These are phyloP conservation scores for Drosophila oshimai DNA, from an alignment of 1,140 invertebrate genomes.

Conservation along the genomic window DNA sequence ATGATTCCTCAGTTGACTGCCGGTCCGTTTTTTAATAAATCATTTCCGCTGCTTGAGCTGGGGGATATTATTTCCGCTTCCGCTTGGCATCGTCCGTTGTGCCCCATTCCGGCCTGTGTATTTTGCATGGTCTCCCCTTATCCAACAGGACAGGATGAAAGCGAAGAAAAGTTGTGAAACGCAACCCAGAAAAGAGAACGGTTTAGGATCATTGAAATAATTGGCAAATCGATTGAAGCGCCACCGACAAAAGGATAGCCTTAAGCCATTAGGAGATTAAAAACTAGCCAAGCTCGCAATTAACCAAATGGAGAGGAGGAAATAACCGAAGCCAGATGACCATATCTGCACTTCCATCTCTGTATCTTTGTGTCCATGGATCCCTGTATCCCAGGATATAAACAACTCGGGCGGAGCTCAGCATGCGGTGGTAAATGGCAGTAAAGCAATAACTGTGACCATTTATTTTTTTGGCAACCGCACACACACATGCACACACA, in stretches of 20 bases:
- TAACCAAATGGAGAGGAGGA: conserved; percentile 24
- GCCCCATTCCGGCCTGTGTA: conserved; percentile 1
- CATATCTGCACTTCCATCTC: neutral
- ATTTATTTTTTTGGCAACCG: conserved; percentile 53
- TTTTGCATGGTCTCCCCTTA: conserved; percentile 43
- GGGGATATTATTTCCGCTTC: conserved; percentile 63
- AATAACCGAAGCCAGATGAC: conserved; percentile 8
- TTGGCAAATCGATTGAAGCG: conserved; percentile 47
- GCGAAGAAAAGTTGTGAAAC: neutral
- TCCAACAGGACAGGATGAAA: conserved; percentile 7
- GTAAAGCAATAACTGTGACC: conserved; percentile 62
- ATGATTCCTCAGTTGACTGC: conserved; percentile 35
- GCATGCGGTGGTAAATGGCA: conserved; percentile 51
- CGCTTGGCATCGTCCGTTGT: conserved; percentile 8
- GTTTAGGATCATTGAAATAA: conserved; percentile 27
- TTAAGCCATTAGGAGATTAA: conserved; percentile 68
- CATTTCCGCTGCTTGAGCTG: conserved; percentile 73
- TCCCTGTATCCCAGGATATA: conserved; percentile 8
- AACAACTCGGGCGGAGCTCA: conserved; percentile 42
- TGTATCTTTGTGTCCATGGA: neutral
- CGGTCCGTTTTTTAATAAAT: conserved; percentile 71
- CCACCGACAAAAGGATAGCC: conserved; percentile 10
- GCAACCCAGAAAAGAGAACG: neutral
- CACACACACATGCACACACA: neutral
- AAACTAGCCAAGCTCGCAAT: conserved; percentile 42